These are phyloP conservation scores for Forbesichthys agassizii DNA, from an alignment of 2,113 vertebrate species.

Conservation along the genomic window DNA sequence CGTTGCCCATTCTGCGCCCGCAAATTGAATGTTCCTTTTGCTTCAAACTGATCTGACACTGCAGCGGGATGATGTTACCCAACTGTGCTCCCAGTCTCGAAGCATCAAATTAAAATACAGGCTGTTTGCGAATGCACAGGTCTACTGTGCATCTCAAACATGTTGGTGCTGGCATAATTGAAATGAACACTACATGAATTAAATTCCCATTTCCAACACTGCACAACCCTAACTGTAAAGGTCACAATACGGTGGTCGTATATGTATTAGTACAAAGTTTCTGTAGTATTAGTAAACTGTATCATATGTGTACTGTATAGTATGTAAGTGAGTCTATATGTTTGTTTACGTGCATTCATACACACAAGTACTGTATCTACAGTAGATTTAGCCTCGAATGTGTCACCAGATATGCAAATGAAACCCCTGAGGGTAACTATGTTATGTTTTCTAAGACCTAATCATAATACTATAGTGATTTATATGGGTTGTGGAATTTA, in stretches of 20 bases:
- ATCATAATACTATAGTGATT: slow-evolving; percentile 6
- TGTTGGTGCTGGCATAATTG: slow-evolving; percentile 50
- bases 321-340: slow-evolving; percentile 18
- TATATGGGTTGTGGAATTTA: slow-evolving; percentile 18
- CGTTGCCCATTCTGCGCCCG: slow-evolving; percentile 30
- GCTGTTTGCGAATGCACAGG: slow-evolving; percentile 41
- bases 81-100: slow-evolving; percentile 27
- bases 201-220: slow-evolving; percentile 21
- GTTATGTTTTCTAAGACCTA: background rate
- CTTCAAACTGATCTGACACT: slow-evolving; percentile 49
- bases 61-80: slow-evolving; percentile 31
- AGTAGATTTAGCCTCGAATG: slow-evolving; percentile 4
- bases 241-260: slow-evolving; percentile 53
- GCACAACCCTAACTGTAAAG: slow-evolving; percentile 4
- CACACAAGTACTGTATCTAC: background rate
- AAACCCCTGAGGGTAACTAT: background rate
- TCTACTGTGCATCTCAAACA: slow-evolving; percentile 40
- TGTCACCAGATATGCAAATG: slow-evolving; percentile 12
- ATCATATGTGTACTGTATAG: background rate
- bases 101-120: slow-evolving; percentile 46
- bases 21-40: slow-evolving; percentile 48
- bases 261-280: slow-evolving; percentile 12
- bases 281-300: background rate
- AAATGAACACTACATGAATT: slow-evolving; percentile 51
- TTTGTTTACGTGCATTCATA: background rate